Evolutionary conservation across 2,797 vertebrate species (phyloP), one percentile per base, ranked within the genome.

Genomic region (Rhinatrema bivittatum): DNA sequence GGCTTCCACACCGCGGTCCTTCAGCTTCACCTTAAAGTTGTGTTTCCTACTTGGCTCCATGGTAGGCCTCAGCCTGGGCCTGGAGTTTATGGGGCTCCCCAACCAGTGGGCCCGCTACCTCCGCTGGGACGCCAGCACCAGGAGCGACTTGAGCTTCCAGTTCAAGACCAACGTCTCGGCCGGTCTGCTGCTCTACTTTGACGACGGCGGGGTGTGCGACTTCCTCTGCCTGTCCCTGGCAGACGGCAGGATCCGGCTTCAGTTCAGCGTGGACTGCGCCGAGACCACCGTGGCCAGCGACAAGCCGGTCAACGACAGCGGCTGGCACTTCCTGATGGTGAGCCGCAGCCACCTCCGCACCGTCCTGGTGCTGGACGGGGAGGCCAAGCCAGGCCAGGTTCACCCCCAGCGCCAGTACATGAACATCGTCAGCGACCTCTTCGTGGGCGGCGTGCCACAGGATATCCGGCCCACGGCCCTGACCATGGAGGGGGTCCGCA

Each of bases 31-130:
- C 59, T 64, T 88, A 50, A 80, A 78, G 72, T 66, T 83, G 53
- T 79, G 88, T 62, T 64, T 95, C 63, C 73, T 94, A 52, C 75
- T 98, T 52, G 82, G 87, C 57, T 82, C 86, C 29, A 44, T 91
- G 40, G 59, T 93, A 56, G 87, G 86, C 50, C 72, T 93, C 32
- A 87, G 82, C 56, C 54, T 78, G 49, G 87, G 91, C 45, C 70
- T 98, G 26, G 93, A 98, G 80, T 98, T 98, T 56, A 88, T 91
- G 53, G 95, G 94, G 44, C 80, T 91, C n/a, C 81, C 89, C 31
- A 92, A 87, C 57, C 93, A 97, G 65, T 98, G 93, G 94, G 89
- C 92, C 45, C 93, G 94, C 50, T 98, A 93, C 74, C 76, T 90
- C 39, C 91, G 94, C 64, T 98, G 95, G 95, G 95, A 98, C 25